Evolutionary conservation across 2,113 vertebrate species (phyloP), one percentile per base, ranked within the genome.

Genomic region (Crypturellus undulatus): DNA sequence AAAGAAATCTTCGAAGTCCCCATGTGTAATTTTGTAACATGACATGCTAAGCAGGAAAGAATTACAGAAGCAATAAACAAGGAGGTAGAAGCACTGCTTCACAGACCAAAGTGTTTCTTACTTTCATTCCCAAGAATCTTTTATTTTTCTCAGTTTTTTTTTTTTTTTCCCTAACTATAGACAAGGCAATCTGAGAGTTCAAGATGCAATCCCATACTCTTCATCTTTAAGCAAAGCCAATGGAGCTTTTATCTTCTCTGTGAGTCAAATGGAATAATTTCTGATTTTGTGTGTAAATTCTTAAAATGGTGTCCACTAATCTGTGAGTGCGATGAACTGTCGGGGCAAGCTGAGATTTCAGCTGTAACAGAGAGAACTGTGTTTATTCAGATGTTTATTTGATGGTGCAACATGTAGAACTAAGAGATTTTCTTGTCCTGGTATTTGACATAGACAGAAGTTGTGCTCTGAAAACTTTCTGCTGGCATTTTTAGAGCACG

Each of bases 141-240:
- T 79, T 71, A 28, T 59, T 85, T 89, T 83, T 88, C 36, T 47
- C 56, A n/a, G 72, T 5, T 75, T 83, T 80, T 38, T 38, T 80
- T 38, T 38, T 68, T 59, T 87, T 94, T 94, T 89, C 49, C 34
- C 26, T 94, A 90, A 88, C 87, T 91, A 94, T 11, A 3, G 77
- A 86, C 22, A 70, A 92, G 73, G n/a, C 68, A 88, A 75, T 56
- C 34, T 77, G 47, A 30, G 72, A 63, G 38, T 78, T 32, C 2
- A 75, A 38, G 62, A 78, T 90, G 56, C 79, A 93, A 68, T 79
- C 38, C 42, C 24, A n/a, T 60, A 47, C 18, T 81, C 15, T 34
- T 92, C 64, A 52, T 79, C 58, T n/a, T 81, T 92, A 47, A 87
- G 34, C 43, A 89, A 84, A 93, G 71, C 42, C 34, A 80, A 12